Evolutionary conservation across 2,888 invertebrate species (phyloP).

Genomic region (Myathropa florea): DNA sequence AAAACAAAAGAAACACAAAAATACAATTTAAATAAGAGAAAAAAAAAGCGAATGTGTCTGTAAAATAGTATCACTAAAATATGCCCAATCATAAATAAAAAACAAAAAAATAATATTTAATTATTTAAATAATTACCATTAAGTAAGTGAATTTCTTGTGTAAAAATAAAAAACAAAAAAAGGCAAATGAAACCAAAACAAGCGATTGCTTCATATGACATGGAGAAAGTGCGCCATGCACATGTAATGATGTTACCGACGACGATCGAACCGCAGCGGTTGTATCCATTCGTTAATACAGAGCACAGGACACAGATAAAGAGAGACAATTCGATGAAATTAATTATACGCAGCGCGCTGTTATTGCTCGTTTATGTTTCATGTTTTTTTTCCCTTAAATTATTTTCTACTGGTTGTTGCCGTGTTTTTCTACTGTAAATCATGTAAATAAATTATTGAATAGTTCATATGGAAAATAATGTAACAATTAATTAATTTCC

Average conservation of each 20-base stretch:
- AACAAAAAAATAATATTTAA: constrained; percentile 40
- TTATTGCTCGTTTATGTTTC: constrained; percentile 5
- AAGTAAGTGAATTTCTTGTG: constrained; percentile 58
- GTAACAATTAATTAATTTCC: constrained; percentile 65
- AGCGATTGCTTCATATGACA: constrained; percentile 3
- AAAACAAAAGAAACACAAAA: not conserved
- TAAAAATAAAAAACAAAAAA: not conserved
- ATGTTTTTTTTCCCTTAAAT: not conserved
- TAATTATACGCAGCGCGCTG: constrained; percentile 47
- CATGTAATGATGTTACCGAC: constrained; percentile 7
- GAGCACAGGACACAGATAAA: constrained; percentile 42
- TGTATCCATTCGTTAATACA: constrained; percentile 48
- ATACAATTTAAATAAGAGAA: not conserved
- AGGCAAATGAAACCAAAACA: not conserved
- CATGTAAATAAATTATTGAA: constrained; percentile 63
- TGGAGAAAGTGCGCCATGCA: not conserved
- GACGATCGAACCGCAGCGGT: not conserved
- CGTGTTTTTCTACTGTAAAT: constrained; percentile 44
- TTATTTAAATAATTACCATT: constrained; percentile 41
- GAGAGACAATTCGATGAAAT: constrained; percentile 47
- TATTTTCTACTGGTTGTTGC: not conserved
- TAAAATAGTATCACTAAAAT: constrained; percentile 48
- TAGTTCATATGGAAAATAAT: constrained; percentile 60
- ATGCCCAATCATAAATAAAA: constrained; percentile 51
- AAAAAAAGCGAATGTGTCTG: constrained; percentile 27